A percentile compares a stretch with the other conserved stretches of the same genome.
phyloP scores from a whole-genome alignment of 2,888 invertebrate genomes.

The Allacma fusca region DNA sequence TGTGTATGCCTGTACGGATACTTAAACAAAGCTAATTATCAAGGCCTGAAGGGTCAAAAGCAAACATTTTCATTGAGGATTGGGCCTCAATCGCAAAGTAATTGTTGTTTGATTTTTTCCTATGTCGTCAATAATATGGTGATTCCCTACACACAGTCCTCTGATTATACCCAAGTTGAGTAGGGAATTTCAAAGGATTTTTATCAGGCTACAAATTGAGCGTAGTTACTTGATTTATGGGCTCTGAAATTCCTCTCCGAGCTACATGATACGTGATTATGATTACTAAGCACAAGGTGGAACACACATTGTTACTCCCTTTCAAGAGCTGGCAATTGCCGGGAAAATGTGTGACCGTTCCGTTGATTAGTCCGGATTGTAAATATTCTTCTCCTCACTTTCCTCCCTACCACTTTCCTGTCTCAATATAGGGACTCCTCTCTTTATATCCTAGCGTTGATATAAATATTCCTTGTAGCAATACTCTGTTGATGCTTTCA shows the following conservation, averaged over 20 bases:
- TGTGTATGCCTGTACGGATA: background rate
- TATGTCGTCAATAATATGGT: background rate
- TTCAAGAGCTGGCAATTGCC: background rate
- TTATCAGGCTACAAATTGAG: slow-evolving; percentile 45
- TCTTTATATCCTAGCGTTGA: too few species aligned
- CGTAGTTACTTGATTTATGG: slow-evolving; percentile 47
- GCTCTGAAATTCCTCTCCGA: slow-evolving; percentile 45
- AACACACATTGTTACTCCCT: background rate
- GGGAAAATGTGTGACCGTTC: background rate
- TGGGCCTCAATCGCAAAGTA: slow-evolving; percentile 31
- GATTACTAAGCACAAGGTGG: slow-evolving; percentile 21
- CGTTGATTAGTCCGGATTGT: slow-evolving; percentile 20
- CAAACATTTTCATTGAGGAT: slow-evolving; percentile 33
- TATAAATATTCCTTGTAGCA: too few species aligned
- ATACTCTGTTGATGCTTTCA: too few species aligned
- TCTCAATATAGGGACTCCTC: too few species aligned
- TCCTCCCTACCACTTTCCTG: too few species aligned
- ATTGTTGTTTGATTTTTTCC: slow-evolving; percentile 21
- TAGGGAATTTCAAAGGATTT: slow-evolving; percentile 29
- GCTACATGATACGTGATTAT: slow-evolving; percentile 41
- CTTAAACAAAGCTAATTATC: slow-evolving; percentile 22
- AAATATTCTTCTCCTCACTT: slow-evolving; percentile 7
- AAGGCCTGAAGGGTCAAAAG: slow-evolving; percentile 38
- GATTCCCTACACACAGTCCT: background rate
- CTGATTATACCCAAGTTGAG: too few species aligned